Conservation (phyloP, 2,888 invertebrate species). For the Byasa hedistus region DNA sequence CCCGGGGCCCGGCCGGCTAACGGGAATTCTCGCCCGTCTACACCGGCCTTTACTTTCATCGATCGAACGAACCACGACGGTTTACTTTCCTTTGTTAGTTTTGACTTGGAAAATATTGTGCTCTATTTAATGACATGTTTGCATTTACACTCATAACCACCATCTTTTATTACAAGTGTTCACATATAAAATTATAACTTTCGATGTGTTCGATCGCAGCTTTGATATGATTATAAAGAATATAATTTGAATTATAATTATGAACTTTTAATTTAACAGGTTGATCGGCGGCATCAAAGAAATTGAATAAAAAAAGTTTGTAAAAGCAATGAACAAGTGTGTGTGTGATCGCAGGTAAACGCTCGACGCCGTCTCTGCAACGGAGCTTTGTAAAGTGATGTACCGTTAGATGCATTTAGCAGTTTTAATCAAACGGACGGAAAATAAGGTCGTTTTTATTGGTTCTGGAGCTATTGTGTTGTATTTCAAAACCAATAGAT, state of each 20-base stretch:
- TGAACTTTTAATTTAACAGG: neutral
- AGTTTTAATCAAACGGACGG: conserved; percentile 48
- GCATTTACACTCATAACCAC: neutral
- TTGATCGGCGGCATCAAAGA: conserved; percentile 36
- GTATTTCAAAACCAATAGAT: neutral
- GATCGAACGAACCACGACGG: conserved; percentile 72
- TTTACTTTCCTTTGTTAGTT: conserved; percentile 79
- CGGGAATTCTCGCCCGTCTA: conserved; percentile 68
- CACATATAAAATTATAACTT: neutral
- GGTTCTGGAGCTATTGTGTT: conserved; percentile 29
- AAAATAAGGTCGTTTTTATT: conserved; percentile 52
- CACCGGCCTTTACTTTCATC: conserved; percentile 79
- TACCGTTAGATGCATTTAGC: conserved; percentile 66
- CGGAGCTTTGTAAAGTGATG: conserved; percentile 52
- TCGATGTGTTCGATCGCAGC: neutral
- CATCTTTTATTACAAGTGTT: neutral
- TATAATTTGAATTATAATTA: neutral
- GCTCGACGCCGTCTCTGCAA: conserved; percentile 40
- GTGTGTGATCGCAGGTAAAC: conserved; percentile 44
- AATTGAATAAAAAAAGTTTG: conserved; percentile 37
- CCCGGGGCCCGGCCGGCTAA: conserved; percentile 68
- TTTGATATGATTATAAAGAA: neutral
- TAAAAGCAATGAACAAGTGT: conserved; percentile 64
- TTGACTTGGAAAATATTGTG: conserved; percentile 51
- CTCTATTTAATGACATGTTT: conserved; percentile 38